Conservation (phyloP, 2,113 vertebrate species). For the Paratilapia polleni region DNA sequence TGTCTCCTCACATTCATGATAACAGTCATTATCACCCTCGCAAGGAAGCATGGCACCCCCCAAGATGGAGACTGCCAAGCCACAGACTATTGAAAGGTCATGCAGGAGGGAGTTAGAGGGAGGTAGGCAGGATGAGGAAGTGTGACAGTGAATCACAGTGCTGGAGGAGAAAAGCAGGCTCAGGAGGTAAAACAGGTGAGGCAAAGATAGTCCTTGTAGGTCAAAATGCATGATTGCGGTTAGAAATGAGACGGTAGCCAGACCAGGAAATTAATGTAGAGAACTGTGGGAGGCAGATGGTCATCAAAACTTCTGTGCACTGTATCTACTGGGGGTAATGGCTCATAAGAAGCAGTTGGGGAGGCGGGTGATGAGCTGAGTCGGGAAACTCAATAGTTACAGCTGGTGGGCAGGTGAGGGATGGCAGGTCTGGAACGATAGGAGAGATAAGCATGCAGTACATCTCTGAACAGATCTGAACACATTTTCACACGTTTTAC, state of each 20-base stretch:
- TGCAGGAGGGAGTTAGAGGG: constrained; percentile 26
- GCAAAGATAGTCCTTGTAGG: constrained; percentile 12
- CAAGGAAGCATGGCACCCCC: constrained; percentile 43
- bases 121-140: constrained; percentile 13
- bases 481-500: background rate
- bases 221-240: constrained; percentile 31
- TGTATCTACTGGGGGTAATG: constrained; percentile 22
- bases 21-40: constrained; percentile 58
- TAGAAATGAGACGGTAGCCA: constrained; percentile 41
- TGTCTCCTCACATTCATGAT: constrained; percentile 43
- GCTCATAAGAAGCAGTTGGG: constrained; percentile 29
- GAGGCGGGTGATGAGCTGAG: constrained; percentile 5
- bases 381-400: background rate
- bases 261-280: constrained; percentile 40
- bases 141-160: constrained; percentile 1
- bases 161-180: background rate
- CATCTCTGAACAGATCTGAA: background rate
- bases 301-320: constrained; percentile 49
- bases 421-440: background rate
- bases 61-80: constrained; percentile 43
- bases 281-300: constrained; percentile 21
- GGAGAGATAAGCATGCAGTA: background rate
- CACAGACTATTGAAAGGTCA: constrained; percentile 56
- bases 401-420: constrained; percentile 38
- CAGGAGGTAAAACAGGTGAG: background rate